phyloP scores from a whole-genome alignment of 2,888 invertebrate species.

The Drosophila formosana region DNA sequence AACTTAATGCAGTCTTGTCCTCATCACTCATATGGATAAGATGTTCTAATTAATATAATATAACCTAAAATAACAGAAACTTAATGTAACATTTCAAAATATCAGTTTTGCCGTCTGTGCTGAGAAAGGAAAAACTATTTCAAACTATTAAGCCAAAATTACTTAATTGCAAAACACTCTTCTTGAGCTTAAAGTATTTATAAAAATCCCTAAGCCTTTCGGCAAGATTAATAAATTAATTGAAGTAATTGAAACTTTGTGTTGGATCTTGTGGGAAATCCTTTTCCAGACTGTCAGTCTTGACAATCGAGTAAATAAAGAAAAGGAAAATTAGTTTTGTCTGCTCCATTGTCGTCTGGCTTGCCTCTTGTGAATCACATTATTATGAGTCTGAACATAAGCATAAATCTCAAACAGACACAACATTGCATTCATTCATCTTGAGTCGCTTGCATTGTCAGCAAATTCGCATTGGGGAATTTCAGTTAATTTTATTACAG shows the following conservation, averaged over 20 bases:
- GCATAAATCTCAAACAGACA: neutral
- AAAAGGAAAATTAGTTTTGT: slow-evolving; percentile 22
- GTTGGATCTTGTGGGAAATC: slow-evolving; percentile 28
- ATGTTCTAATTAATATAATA: too few relatives aligned
- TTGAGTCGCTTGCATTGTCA: slow-evolving; percentile 2
- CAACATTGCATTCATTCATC: neutral
- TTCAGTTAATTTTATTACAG: slow-evolving; percentile 34
- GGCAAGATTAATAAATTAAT: slow-evolving; percentile 50
- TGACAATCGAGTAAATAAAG: slow-evolving; percentile 40
- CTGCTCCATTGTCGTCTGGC: slow-evolving; percentile 1
- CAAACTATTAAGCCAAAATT: neutral
- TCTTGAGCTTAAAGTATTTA: neutral
- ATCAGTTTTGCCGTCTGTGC: neutral
- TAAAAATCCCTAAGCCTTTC: neutral
- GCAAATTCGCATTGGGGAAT: slow-evolving; percentile 40
- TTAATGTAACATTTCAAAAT: neutral
- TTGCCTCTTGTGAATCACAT: neutral
- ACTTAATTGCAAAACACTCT: neutral
- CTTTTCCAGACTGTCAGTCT: slow-evolving; percentile 5
- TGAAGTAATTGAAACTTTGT: slow-evolving; percentile 66
- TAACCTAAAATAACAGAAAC: too few relatives aligned
- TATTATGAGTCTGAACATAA: neutral
- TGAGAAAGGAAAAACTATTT: neutral
- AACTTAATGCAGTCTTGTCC: too few relatives aligned
- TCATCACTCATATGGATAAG: neutral